These are phyloP conservation scores for Sander vitreus DNA, from an alignment of 2,113 vertebrate species.

Conservation along the genomic window DNA sequence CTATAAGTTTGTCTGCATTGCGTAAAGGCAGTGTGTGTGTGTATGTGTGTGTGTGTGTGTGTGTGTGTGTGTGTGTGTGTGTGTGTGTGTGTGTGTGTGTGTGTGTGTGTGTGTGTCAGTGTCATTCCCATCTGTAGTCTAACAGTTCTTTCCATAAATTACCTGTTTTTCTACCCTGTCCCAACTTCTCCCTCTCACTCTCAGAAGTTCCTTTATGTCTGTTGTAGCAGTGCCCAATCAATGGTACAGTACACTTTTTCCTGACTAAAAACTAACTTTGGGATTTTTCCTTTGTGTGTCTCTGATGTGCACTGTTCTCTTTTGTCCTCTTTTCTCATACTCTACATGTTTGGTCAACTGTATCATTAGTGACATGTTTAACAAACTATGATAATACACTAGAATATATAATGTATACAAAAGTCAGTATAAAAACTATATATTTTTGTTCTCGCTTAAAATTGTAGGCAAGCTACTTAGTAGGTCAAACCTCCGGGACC, in stretches of 20 bases:
- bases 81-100: not conserved
- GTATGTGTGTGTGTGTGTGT: too few species aligned
- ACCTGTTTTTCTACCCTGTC: not conserved
- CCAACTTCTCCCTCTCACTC: not conserved
- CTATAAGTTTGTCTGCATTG: conserved; percentile 29
- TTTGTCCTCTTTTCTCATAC: not conserved
- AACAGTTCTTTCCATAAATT: not conserved
- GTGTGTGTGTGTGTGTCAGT: too few species aligned
- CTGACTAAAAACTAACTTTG: too few species aligned
- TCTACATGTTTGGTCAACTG: conserved; percentile 16
- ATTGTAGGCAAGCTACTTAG: too few species aligned
- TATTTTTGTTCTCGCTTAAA: too few species aligned
- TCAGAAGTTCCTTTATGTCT: not conserved
- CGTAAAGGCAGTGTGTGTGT: conserved; percentile 1
- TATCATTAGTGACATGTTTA: not conserved
- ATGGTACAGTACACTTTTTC: not conserved
- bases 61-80: too few species aligned
- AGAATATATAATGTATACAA: too few species aligned
- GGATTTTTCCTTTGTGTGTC: not conserved
- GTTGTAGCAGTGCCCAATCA: not conserved
- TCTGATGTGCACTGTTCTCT: not conserved
- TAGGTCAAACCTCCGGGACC: too few species aligned
- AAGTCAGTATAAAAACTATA: too few species aligned
- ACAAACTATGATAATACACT: too few species aligned
- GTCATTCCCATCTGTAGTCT: not conserved